Evolutionary conservation across 2,888 invertebrate species (phyloP), one percentile per base, ranked within the genome.

Genomic region (Oscheius sp.): DNA sequence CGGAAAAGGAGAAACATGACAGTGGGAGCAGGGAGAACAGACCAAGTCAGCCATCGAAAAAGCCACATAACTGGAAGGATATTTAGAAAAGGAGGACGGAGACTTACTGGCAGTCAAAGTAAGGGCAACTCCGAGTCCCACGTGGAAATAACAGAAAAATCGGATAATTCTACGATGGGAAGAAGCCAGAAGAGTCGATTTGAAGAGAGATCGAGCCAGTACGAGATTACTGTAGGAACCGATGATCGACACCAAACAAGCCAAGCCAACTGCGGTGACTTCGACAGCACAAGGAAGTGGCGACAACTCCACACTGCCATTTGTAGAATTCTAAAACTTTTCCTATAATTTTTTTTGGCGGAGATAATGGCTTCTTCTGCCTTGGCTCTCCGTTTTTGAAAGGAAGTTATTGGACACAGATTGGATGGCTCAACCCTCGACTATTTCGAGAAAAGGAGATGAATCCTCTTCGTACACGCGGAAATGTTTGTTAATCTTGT

Each of bases 151-250:
- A 35, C 35, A 27, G 16, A 59, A 35, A n/a, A 35, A 59, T 2
- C 59, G 59, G 35, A 59, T 41, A 16, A 59, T 5, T 29, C 66
- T 12, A 0, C 66, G 46, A 49, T 66, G 66, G 5, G 66, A 66
- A 27, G 52, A 29, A 7, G 66, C n/a, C 52, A 66, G 16, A 9
- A 66, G 66, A 49, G 66, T 66, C n/a, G 66, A 66, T 18, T 66
- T 66, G 66, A 66, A 66, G 49, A 66, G 66, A 16, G 66, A 27
- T 2, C 66, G 66, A 29, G 66, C 49, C 21, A 66, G 29, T 5
- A 66, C 52, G 16, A 66, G 49, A 29, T 66, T 66, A 1, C 23
- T 7, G 49, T 66, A 66, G 35, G 49, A 12, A 3, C 66, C 52
- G 35, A 66, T 21, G 25, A n/a, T 2, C 1, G 45, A 45, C 7